These are phyloP conservation scores for Catharus minimus DNA, from an alignment of 2,113 vertebrate genomes.

Conservation along the genomic window DNA sequence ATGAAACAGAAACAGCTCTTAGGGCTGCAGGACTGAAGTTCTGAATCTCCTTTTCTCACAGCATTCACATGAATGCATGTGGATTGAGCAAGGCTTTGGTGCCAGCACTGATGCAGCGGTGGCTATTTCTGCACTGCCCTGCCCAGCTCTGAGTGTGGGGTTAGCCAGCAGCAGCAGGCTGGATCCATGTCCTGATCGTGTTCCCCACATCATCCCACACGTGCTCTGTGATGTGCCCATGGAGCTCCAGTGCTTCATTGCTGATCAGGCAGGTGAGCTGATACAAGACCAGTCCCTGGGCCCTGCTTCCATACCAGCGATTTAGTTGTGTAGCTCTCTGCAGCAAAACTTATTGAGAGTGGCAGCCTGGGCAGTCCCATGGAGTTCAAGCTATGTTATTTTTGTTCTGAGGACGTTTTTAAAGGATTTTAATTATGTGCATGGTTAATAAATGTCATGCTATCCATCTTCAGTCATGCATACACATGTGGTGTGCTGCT, in stretches of 20 bases:
- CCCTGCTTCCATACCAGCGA: background rate
- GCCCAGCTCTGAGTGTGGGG: accelerated
- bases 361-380: slow-evolving; percentile 24
- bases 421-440: slow-evolving; percentile 53
- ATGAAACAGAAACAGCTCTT: background rate
- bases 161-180: background rate
- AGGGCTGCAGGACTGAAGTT: background rate
- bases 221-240: accelerated
- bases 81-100: background rate
- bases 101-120: background rate
- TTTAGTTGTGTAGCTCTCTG: slow-evolving; percentile 7
- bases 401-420: slow-evolving; percentile 25
- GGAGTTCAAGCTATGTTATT: slow-evolving; percentile 29
- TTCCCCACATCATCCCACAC: background rate
- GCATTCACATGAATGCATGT: background rate
- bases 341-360: background rate
- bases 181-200: background rate
- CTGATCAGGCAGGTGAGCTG: slow-evolving; percentile 28
- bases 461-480: slow-evolving; percentile 2
- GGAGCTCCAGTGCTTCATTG: background rate
- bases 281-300: background rate
- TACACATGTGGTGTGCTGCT: background rate
- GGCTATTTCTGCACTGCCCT: accelerated
- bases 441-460: slow-evolving; percentile 49
- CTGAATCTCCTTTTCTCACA: background rate